Evolutionary conservation across 2,888 invertebrate genomes (phyloP).

Genomic region (Sylvicola fuscatus): DNA sequence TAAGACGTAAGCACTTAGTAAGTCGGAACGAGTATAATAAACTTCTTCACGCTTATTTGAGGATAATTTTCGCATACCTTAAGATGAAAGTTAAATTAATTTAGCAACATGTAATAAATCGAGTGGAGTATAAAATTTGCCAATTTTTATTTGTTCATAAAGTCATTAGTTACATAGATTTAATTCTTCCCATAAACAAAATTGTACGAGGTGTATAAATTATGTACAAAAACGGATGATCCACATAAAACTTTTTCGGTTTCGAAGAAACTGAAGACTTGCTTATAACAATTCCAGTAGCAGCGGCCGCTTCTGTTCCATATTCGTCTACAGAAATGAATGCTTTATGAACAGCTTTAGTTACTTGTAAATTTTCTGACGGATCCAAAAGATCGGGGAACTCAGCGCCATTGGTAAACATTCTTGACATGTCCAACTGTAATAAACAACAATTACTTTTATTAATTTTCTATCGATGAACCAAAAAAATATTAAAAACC

Average conservation of each 20-base stretch:
- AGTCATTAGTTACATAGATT: not conserved
- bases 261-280: too few relatives aligned
- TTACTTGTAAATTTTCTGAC: constrained; percentile 32
- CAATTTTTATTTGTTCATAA: too few relatives aligned
- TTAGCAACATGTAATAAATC: too few relatives aligned
- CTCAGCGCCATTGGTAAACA: constrained; percentile 40
- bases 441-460: too few relatives aligned
- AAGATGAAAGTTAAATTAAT: too few relatives aligned
- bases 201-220: not conserved
- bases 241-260: not conserved
- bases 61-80: too few relatives aligned
- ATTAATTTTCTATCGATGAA: too few relatives aligned
- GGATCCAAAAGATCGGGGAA: constrained; percentile 38
- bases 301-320: constrained; percentile 70
- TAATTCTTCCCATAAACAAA: constrained; percentile 1
- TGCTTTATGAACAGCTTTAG: constrained; percentile 61
- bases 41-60: too few relatives aligned
- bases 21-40: too few relatives aligned
- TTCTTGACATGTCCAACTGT: constrained; percentile 17
- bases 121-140: too few relatives aligned
- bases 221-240: constrained; percentile 2
- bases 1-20: too few relatives aligned
- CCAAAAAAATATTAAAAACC: too few relatives aligned
- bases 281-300: constrained; percentile 38
- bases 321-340: constrained; percentile 75